phyloP scores from a whole-genome alignment of 2,113 vertebrate genomes.

The Silurus meridionalis region DNA sequence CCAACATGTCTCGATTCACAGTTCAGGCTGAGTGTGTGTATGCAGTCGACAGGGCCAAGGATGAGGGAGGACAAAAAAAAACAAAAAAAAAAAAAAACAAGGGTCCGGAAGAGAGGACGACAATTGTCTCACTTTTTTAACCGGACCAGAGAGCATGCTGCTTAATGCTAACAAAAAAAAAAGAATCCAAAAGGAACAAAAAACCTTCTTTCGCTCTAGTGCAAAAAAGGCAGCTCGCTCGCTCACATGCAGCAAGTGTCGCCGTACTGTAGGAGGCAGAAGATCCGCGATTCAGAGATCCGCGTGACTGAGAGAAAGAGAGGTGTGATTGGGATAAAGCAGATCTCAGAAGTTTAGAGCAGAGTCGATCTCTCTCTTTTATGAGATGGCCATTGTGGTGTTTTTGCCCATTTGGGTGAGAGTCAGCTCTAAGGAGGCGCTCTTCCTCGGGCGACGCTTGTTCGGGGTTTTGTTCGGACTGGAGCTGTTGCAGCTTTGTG shows the following conservation, averaged over 20 bases:
- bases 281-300: conserved; percentile 27
- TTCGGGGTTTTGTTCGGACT: conserved; percentile 80
- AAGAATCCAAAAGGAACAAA: conserved; percentile 72
- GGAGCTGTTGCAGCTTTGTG: conserved; percentile 79
- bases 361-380: conserved; percentile 57
- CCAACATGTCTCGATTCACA: conserved; percentile 66
- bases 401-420: conserved; percentile 89
- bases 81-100: not conserved
- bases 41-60: conserved; percentile 59
- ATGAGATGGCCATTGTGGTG: conserved; percentile 81
- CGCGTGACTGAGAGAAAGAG: conserved; percentile 5
- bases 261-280: conserved; percentile 82
- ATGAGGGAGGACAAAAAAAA: conserved; percentile 54
- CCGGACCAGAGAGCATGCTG: conserved; percentile 70
- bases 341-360: conserved; percentile 46
- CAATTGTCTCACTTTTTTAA: not conserved
- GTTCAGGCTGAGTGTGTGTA: conserved; percentile 55
- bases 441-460: conserved; percentile 93
- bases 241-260: conserved; percentile 77
- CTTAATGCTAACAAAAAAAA: conserved; percentile 53
- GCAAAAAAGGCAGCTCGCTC: conserved; percentile 97
- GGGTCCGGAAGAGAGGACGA: conserved; percentile 19
- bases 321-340: conserved; percentile 50
- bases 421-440: conserved; percentile 87
- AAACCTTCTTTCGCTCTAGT: conserved; percentile 99